These are phyloP conservation scores for Chirona hameri DNA, from an alignment of 2,888 invertebrate species.

Conservation along the genomic window DNA sequence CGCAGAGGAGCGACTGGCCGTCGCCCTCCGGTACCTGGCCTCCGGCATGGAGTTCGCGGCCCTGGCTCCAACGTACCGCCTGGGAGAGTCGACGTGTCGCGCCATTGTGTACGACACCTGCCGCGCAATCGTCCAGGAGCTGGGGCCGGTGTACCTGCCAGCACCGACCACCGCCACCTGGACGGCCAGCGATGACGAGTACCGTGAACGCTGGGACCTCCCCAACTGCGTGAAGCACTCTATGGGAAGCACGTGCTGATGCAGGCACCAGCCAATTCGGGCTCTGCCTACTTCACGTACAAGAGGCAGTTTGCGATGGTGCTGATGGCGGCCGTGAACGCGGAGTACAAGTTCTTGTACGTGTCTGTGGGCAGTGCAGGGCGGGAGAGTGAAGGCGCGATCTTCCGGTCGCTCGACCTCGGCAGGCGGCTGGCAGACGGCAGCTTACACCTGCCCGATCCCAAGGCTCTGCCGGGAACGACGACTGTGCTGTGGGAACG, in stretches of 20 bases:
- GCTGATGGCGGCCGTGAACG: background rate
- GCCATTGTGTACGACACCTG: background rate
- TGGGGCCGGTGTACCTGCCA: background rate
- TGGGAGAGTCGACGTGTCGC: background rate
- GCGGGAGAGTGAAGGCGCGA: background rate
- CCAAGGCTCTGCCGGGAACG: too few relatives aligned
- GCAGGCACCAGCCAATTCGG: background rate
- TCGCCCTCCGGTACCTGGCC: background rate
- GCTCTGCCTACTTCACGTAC: background rate
- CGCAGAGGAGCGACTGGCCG: background rate
- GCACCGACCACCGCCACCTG: background rate
- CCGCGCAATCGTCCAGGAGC: background rate
- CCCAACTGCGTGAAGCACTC: background rate
- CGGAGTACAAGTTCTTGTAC: background rate
- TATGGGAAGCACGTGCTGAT: background rate
- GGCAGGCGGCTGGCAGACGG: too few relatives aligned
- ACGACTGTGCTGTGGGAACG: too few relatives aligned
- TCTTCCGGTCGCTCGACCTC: too few relatives aligned
- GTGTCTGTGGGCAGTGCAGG: background rate
- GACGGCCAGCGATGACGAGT: background rate
- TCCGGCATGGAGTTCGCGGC: background rate
- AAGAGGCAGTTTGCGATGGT: background rate
- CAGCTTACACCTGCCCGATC: too few relatives aligned
- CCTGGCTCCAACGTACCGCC: background rate
- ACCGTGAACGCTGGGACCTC: background rate